A percentile compares a stretch with the other conserved stretches of the same genome.
phyloP scores from a whole-genome alignment of 2,113 vertebrate species.

The Ailuropoda melanoleuca region DNA sequence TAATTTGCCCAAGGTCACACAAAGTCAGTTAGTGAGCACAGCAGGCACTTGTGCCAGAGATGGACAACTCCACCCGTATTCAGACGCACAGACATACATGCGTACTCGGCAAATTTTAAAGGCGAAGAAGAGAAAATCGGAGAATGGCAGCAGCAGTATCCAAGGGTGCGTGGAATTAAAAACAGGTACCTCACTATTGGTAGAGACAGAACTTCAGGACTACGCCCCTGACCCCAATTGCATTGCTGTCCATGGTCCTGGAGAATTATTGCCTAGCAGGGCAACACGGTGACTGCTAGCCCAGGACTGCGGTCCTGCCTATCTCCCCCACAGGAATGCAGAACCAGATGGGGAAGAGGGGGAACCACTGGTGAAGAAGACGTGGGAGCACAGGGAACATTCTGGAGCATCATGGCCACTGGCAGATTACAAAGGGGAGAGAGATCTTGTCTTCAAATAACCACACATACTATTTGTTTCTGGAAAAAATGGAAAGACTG shows the following conservation, averaged over 20 bases:
- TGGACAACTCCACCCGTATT: rapidly evolving
- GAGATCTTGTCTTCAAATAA: not conserved
- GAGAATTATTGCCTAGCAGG: rapidly evolving
- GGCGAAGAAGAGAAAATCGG: not conserved
- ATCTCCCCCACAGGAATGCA: rapidly evolving
- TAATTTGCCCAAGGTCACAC: not conserved
- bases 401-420: not conserved
- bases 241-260: slow-evolving; percentile 71
- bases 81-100: not conserved
- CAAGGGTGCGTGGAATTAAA: rapidly evolving
- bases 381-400: too few species aligned
- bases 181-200: rapidly evolving
- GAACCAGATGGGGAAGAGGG: not conserved
- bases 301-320: not conserved
- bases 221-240: rapidly evolving
- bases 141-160: rapidly evolving
- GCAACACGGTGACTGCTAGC: rapidly evolving
- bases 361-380: not conserved
- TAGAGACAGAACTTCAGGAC: rapidly evolving
- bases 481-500: rapidly evolving
- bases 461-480: not conserved
- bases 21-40: not conserved
- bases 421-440: not conserved
- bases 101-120: too few species aligned
- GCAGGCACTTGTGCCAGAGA: not conserved